Base-by-base conservation (phyloP, 2,888 invertebrate species). In the Neoitamus cyanurus region DNA sequence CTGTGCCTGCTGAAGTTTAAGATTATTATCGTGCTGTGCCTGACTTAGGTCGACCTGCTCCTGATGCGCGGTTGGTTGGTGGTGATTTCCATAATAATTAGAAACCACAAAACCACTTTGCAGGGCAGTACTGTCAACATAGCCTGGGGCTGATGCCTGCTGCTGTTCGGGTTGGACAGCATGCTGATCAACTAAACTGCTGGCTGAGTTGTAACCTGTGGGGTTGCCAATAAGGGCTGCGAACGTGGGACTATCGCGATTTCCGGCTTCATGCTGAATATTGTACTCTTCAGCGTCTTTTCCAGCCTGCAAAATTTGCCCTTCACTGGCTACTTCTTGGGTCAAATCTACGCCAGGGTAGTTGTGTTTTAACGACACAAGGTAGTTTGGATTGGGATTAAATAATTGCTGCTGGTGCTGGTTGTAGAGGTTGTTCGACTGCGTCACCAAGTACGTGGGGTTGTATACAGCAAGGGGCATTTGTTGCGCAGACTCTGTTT, bases 361-460 rank as follows among this genome's bases (percentile, higher is more conserved):
- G 37, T 89, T 89, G 1, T 88, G 31, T 80, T 88, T 87, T 20
- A 88, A 83, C 3, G 91, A 92, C 58, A 92, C 92, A 83, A 93
- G 88, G 86, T 91, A 92, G 86, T 90, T 88, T n/a, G 92, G 92
- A 87, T 93, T 93, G 9, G 93, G 92, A 88, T 93, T 93, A 86
- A 93, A 93, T 6, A 93, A 89, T 15, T 87, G 86, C 86, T 90
- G 90, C 75, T 90, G 80, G 34, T 80, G 80, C 86, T 90, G 91
- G 3, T 88, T 88, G 77, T 90, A 90, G 7, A 92, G 89, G 85
- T 91, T 90, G 84, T 91, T 91, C n/a, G 91, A 91, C 85, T 91
- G 91, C 13, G 90, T 90, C 2, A 91, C 90, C 83, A 91, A 86
- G 68, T 90, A 91, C 2, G 91, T 90, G 84, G 90, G 91, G 87